Percentiles rank a stretch among this genome's conserved stretches.
phyloP scores from a whole-genome alignment of 2,113 vertebrate genomes.

The Erythrocercus mccallii region DNA sequence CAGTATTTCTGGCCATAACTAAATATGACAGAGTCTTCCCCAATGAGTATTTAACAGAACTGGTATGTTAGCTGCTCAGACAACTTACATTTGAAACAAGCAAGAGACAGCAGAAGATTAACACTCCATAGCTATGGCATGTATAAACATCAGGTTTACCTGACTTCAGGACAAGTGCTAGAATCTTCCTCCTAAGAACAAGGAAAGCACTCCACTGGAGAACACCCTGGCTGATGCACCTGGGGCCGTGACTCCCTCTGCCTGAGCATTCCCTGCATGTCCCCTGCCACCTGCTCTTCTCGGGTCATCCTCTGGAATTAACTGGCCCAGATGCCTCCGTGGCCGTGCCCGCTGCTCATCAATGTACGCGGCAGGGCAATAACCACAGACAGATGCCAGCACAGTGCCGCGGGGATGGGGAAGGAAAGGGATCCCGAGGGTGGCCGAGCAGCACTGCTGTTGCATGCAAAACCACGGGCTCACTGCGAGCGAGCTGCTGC shows the following conservation, averaged over 20 bases:
- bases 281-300: background rate
- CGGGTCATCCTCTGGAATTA: background rate
- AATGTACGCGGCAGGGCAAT: accelerated
- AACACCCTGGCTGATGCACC: accelerated
- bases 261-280: background rate
- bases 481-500: background rate
- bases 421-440: background rate
- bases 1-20: background rate
- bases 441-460: background rate
- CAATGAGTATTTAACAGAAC: background rate
- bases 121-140: background rate
- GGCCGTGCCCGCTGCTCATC: accelerated
- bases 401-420: accelerated
- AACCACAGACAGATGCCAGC: background rate
- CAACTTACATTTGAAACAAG: background rate
- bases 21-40: background rate
- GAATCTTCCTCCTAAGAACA: background rate
- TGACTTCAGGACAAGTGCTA: background rate
- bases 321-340: accelerated
- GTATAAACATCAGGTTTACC: background rate
- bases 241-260: accelerated
- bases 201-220: background rate
- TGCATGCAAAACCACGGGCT: accelerated
- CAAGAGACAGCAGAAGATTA: background rate
- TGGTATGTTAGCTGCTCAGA: background rate